Evolutionary conservation across 2,113 vertebrate genomes (phyloP).

Genomic region (Rousettus leschenaultii): DNA sequence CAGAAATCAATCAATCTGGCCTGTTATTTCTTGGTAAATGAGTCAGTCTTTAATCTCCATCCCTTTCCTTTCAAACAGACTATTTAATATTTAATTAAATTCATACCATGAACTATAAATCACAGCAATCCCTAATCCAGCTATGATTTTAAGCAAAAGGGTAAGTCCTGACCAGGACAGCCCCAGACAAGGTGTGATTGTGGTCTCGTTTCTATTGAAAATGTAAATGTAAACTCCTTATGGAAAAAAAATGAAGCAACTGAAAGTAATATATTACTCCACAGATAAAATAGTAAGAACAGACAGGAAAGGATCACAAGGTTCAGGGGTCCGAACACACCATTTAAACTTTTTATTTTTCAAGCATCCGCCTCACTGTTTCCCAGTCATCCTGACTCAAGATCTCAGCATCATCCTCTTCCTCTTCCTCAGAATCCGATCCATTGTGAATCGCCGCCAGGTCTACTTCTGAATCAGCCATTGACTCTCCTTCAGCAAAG

Average conservation of each 20-base stretch:
- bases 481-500: background rate
- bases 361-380: background rate
- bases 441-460: background rate
- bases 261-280: background rate
- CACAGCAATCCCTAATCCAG: background rate
- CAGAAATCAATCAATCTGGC: conserved; percentile 15
- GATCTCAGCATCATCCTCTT: background rate
- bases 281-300: background rate
- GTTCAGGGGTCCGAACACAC: background rate
- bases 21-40: conserved; percentile 19
- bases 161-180: background rate
- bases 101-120: background rate
- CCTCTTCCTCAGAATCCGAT: background rate
- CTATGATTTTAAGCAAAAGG: background rate
- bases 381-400: background rate
- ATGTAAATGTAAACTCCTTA: background rate
- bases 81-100: background rate
- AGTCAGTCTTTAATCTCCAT: conserved; percentile 24
- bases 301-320: background rate
- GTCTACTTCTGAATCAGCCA: background rate
- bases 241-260: background rate
- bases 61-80: conserved; percentile 21
- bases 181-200: background rate
- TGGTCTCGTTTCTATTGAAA: background rate
- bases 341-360: background rate